phyloP scores from a whole-genome alignment of 2,113 vertebrate species.

The Chloroceryle aenea region DNA sequence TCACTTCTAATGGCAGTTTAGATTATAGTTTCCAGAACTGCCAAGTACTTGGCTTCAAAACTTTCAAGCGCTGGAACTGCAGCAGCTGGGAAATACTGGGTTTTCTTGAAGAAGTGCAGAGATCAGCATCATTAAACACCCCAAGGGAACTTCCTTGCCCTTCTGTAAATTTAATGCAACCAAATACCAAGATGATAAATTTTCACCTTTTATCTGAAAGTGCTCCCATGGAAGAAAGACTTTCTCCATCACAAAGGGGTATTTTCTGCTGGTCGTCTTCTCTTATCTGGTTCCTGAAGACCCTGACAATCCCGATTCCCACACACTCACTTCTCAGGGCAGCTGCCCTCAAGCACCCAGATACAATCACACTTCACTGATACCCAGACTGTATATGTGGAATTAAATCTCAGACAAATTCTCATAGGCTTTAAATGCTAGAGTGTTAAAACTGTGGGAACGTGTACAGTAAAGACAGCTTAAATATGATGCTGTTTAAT shows the following conservation, averaged over 20 bases:
- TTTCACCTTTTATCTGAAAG: constrained; percentile 8
- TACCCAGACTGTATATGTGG: neutral
- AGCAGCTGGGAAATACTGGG: neutral
- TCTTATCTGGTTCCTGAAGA: neutral
- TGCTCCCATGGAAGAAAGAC: neutral
- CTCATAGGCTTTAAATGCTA: neutral
- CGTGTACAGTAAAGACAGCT: neutral
- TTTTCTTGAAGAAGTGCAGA: neutral
- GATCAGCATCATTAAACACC: neutral
- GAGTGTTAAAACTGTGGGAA: constrained; percentile 23
- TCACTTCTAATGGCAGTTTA: neutral
- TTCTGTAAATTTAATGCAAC: neutral
- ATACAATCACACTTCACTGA: neutral
- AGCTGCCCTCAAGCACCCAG: neutral
- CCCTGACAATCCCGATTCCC: neutral
- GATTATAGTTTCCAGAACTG: neutral
- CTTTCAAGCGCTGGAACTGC: accelerated
- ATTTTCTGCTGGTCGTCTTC: neutral
- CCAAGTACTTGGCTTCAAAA: neutral
- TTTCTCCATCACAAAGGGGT: neutral
- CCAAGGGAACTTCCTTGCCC: neutral
- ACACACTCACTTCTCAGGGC: neutral
- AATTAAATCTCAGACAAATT: neutral
- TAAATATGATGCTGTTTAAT: neutral
- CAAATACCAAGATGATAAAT: neutral